Percentiles rank a stretch among this genome's conserved stretches.
phyloP scores from a whole-genome alignment of 2,797 vertebrate genomes.

The Tympanoctomys barrerae region DNA sequence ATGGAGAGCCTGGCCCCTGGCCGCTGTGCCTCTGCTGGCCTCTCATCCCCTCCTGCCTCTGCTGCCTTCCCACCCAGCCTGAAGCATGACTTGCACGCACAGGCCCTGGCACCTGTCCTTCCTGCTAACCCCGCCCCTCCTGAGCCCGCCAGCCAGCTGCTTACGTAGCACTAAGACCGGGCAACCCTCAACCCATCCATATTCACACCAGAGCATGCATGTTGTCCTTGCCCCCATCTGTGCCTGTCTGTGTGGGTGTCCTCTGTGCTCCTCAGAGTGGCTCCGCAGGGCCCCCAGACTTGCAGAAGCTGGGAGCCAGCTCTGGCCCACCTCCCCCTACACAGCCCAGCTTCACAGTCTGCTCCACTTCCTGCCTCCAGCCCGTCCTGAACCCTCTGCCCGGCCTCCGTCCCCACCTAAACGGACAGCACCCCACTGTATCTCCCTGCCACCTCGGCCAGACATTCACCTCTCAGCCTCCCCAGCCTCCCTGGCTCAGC shows the following conservation, averaged over 20 bases:
- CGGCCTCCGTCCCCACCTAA: neutral
- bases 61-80: neutral
- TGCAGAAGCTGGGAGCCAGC: neutral
- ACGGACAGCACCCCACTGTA: neutral
- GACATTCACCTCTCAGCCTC: neutral
- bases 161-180: neutral
- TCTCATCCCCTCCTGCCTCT: neutral
- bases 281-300: neutral
- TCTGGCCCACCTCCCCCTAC: neutral
- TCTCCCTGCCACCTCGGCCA: neutral
- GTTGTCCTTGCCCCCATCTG: fast-evolving
- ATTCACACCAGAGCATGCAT: fast-evolving
- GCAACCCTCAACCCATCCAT: neutral
- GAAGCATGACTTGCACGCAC: neutral
- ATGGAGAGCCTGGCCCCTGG: neutral
- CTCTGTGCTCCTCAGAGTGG: neutral
- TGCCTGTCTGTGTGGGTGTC: neutral
- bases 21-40: neutral
- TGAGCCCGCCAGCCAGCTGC: neutral
- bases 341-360: neutral
- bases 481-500: neutral
- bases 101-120: neutral
- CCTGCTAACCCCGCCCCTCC: neutral
- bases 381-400: neutral
- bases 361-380: neutral